Evolutionary conservation across 2,888 invertebrate species (phyloP).

Genomic region (Brenthis daphne): DNA sequence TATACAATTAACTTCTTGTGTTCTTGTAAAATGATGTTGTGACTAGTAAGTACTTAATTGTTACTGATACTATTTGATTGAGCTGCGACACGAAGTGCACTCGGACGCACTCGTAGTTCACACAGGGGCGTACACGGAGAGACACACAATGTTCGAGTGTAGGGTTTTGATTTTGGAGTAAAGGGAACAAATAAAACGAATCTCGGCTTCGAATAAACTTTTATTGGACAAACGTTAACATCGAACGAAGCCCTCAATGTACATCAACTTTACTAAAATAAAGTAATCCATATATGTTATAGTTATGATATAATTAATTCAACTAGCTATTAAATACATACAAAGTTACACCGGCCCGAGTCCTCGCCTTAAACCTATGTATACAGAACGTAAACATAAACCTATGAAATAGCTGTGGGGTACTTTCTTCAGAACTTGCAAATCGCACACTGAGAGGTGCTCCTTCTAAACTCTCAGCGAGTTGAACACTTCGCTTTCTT

Average conservation of each 20-base stretch:
- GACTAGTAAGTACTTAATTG: too few species aligned
- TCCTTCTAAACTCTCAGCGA: neutral
- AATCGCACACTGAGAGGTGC: too few species aligned
- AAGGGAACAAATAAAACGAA: slow-evolving; percentile 54
- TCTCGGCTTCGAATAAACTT: slow-evolving; percentile 74
- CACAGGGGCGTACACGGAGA: too few species aligned
- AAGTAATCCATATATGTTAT: slow-evolving; percentile 50
- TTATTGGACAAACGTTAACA: slow-evolving; percentile 76
- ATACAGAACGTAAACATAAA: slow-evolving; percentile 55
- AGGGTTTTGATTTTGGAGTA: neutral
- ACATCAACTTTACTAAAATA: slow-evolving; percentile 74
- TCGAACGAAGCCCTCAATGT: slow-evolving; percentile 64
- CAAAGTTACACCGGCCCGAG: slow-evolving; percentile 38
- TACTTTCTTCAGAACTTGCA: neutral
- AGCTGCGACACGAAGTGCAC: too few species aligned
- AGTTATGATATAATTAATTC: slow-evolving; percentile 48
- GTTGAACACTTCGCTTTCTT: neutral
- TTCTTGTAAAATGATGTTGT: too few species aligned
- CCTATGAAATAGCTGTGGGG: slow-evolving; percentile 34
- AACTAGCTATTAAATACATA: slow-evolving; percentile 53
- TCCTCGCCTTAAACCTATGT: slow-evolving; percentile 35
- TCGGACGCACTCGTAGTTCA: too few species aligned
- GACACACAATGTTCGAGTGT: too few species aligned
- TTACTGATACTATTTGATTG: too few species aligned
- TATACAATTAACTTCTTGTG: too few species aligned